Percentiles rank a stretch among this genome's conserved stretches.
phyloP scores from a whole-genome alignment of 2,888 invertebrate genomes.

The Taenaris catops region DNA sequence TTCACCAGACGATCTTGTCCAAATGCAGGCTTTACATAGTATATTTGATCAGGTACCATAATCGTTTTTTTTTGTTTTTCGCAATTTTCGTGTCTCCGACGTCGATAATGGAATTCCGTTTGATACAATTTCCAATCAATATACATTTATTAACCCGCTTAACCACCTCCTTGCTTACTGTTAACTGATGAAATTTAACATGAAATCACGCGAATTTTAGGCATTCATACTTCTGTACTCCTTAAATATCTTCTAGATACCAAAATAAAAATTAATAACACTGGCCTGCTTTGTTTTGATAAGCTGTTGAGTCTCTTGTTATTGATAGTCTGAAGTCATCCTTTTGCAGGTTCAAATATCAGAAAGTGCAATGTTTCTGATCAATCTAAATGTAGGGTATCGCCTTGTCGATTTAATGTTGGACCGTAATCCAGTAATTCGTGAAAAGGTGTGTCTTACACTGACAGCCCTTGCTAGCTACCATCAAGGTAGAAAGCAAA shows the following conservation, averaged over 20 bases:
- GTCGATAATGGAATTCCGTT: too few relatives aligned
- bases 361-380: constrained; percentile 54
- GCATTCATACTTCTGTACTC: background rate
- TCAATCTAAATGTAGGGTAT: constrained; percentile 50
- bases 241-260: too few relatives aligned
- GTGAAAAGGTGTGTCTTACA: constrained; percentile 57
- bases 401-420: constrained; percentile 56
- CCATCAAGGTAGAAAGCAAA: constrained; percentile 48
- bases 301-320: too few relatives aligned
- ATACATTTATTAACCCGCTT: too few relatives aligned
- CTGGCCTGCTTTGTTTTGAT: too few relatives aligned
- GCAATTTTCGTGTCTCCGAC: too few relatives aligned
- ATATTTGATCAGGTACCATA: constrained; percentile 52
- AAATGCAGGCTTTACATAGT: constrained; percentile 58
- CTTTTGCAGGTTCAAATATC: constrained; percentile 53
- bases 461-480: constrained; percentile 45
- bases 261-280: too few relatives aligned
- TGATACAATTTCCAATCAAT: too few relatives aligned
- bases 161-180: too few relatives aligned
- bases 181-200: background rate
- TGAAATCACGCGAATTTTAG: background rate
- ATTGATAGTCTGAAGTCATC: too few relatives aligned
- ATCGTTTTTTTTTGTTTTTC: too few relatives aligned
- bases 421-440: constrained; percentile 45
- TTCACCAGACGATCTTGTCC: constrained; percentile 41